phyloP scores from a whole-genome alignment of 2,888 invertebrate species.

The Laothoe populi region DNA sequence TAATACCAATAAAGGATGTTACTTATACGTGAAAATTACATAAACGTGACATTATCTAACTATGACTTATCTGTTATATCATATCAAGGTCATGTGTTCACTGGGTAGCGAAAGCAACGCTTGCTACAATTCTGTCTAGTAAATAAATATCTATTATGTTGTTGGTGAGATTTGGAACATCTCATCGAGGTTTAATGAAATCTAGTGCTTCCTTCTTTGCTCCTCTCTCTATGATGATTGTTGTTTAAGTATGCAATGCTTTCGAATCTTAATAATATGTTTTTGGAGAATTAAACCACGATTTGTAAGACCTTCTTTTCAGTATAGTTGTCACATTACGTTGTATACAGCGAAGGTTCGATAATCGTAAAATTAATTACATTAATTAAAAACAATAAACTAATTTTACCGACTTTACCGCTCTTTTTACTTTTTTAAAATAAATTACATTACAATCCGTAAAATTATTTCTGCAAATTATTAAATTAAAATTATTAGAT shows the following conservation, averaged over 20 bases:
- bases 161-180: background rate
- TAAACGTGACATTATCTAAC: no score
- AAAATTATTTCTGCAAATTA: no score
- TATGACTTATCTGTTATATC: no score
- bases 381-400: background rate
- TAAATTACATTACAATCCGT: no score
- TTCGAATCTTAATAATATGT: background rate
- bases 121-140: conserved; percentile 16
- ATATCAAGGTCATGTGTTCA: no score
- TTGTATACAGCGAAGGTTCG: background rate
- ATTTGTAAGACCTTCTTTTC: background rate
- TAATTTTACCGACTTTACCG: background rate
- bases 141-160: conserved; percentile 17
- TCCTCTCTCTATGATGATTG: background rate
- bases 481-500: no score
- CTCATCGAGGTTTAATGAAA: conserved; percentile 2
- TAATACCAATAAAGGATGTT: no score
- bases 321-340: background rate
- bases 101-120: conserved; percentile 8
- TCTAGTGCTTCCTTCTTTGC: background rate
- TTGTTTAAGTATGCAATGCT: background rate
- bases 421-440: no score
- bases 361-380: no score
- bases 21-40: no score
- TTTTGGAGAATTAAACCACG: background rate